Evolutionary conservation across 2,888 invertebrate genomes (phyloP), one percentile per base, ranked within the genome.

Genomic region (Protodeltote pygarga): DNA sequence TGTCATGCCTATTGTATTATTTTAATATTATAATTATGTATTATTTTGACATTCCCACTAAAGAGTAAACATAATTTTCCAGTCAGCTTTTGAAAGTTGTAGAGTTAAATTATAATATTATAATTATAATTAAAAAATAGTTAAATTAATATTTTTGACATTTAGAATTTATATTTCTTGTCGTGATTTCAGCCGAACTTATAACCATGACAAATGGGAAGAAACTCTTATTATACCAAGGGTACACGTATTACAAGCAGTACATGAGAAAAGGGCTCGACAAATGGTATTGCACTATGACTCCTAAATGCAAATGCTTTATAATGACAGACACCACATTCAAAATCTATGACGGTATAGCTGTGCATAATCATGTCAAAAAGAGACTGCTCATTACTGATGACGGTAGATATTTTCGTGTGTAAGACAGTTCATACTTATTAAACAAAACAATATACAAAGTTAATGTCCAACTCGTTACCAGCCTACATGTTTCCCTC

Each of bases 151-250:
- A n/a, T n/a, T n/a, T n/a, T n/a, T n/a, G n/a, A n/a, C n/a, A n/a
- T n/a, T n/a, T n/a, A n/a, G n/a, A n/a, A n/a, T n/a, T 27, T 21
- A 25, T 29, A 52, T 10, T 10, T 27, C 8, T 8, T 27, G 8
- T 27, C 3, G 3, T 9, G 9, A 35, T 59, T 34, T 10, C 53
- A 66, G 66, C 61, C 3, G 24, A 49, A 10, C 3, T 32, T 29
- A 72, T 68, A 42, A 54, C 45, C 0, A 54, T 70, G 54, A 0
- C 23, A 0, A 62, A 57, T 9, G 57, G 59, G 0, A 68, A 62
- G 8, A 35, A 31, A 4, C 34, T 57, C 2, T 29, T 51, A 3
- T 6, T 63, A 8, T 35, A 51, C 33, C 23, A 60, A 6, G 64
- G 57, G 3, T 66, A 61, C 34, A 62, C 64, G 0, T 73, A 66